A percentile compares a stretch with the other conserved stretches of the same genome.
phyloP scores from a whole-genome alignment of 2,888 invertebrate species.

The Coleophora deauratella region DNA sequence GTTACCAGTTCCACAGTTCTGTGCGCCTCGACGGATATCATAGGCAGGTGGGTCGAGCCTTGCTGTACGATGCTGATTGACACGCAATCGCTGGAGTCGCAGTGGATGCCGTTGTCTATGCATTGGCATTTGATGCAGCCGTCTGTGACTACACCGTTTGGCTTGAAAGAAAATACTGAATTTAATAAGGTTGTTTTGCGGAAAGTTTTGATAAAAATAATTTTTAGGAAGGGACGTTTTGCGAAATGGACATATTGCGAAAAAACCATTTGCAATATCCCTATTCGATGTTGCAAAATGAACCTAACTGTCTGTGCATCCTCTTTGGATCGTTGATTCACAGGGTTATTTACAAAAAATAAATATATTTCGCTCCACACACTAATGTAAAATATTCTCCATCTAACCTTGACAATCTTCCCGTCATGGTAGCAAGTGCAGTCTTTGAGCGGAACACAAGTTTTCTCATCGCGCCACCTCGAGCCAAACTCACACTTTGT shows the following conservation, averaged over 20 bases:
- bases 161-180: slow-evolving; percentile 69
- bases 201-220: too few relatives aligned
- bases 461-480: slow-evolving; percentile 80
- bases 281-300: too few relatives aligned
- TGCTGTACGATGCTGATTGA: slow-evolving; percentile 19
- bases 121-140: slow-evolving; percentile 87
- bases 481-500: slow-evolving; percentile 72
- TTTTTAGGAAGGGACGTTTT: too few relatives aligned
- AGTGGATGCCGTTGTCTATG: slow-evolving; percentile 81
- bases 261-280: too few relatives aligned
- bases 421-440: slow-evolving; percentile 85
- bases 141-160: slow-evolving; percentile 77
- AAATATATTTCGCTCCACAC: too few relatives aligned
- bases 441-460: slow-evolving; percentile 81
- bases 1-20: slow-evolving; percentile 3
- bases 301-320: too few relatives aligned
- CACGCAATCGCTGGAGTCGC: slow-evolving; percentile 73
- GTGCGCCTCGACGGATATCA: slow-evolving; percentile 15
- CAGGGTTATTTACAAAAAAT: too few relatives aligned
- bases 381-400: too few relatives aligned
- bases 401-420: slow-evolving; percentile 77
- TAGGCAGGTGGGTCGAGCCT: slow-evolving; percentile 31
- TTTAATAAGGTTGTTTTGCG: too few relatives aligned
- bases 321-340: too few relatives aligned
- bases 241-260: too few relatives aligned